These are phyloP conservation scores for Syngnathus acus DNA, from an alignment of 2,797 vertebrate genomes.

Conservation along the genomic window DNA sequence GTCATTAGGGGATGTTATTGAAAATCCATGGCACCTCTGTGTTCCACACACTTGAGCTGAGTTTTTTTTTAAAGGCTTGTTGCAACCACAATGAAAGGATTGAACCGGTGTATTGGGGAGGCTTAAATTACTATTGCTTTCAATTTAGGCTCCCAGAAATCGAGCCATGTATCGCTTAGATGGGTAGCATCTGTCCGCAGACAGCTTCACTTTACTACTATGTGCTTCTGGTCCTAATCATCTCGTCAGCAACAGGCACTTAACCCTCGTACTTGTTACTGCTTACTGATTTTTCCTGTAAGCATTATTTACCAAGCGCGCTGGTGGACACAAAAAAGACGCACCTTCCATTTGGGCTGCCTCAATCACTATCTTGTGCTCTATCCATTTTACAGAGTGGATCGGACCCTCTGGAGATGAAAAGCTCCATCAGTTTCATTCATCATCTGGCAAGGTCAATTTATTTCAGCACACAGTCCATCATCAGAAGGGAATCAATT, in stretches of 20 bases:
- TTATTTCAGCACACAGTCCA: conserved; percentile 71
- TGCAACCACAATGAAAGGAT: conserved; percentile 52
- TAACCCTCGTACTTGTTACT: conserved; percentile 53
- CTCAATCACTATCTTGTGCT: conserved; percentile 52
- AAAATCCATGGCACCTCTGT: conserved; percentile 71
- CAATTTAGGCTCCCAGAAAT: conserved; percentile 69
- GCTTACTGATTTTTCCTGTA: conserved; percentile 38
- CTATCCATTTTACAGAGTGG: conserved; percentile 61
- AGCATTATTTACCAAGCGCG: conserved; percentile 60
- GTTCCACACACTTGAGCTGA: conserved; percentile 57
- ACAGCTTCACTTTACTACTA: conserved; percentile 44
- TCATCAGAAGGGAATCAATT: conserved; percentile 72
- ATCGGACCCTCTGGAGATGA: conserved; percentile 63
- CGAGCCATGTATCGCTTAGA: conserved; percentile 63
- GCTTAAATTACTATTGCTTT: conserved; percentile 75
- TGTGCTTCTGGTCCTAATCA: conserved; percentile 64
- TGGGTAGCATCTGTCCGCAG: conserved; percentile 62
- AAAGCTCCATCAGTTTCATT: conserved; percentile 72
- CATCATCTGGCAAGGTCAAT: conserved; percentile 72
- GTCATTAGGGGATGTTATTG: conserved; percentile 75
- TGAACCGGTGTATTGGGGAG: conserved; percentile 63
- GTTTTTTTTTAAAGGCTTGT: conserved; percentile 43
- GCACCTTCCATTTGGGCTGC: conserved; percentile 43
- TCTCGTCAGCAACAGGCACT: conserved; percentile 57
- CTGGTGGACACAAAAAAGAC: conserved; percentile 47